Evolutionary conservation across 2,113 vertebrate genomes (phyloP), one percentile per base, ranked within the genome.

Genomic region (Perognathus longimembris): DNA sequence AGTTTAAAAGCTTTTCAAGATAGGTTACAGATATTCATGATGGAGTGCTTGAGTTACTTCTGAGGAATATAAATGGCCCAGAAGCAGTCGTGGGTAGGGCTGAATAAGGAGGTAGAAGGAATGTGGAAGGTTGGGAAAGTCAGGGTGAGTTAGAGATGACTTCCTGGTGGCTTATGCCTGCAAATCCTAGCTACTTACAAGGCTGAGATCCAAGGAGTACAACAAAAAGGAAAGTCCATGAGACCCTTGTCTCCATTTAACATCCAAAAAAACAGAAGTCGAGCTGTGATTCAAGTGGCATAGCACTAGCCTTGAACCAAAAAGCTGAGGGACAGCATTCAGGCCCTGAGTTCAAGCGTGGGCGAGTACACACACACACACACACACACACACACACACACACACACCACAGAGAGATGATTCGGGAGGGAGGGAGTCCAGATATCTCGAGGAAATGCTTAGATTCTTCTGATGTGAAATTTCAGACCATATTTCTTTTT

Each of bases 71-170:
- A 2, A 18, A 30, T 24, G 21, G 34, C 38, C 24, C 17, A 30
- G 66, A 22, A 73, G 42, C 4, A 18, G 36, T 0, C 28, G n/a
- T 1, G 3, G 45, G 69, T 0, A 3, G 42, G 34, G 34, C 45
- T n/a, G 82, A 15, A 6, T 30, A 8, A 15, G 36, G 24, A 24
- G 1, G 22, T 1, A 2, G 18, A 78, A 14, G 42, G 59, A 24
- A 30, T 18, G 7, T 12, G 20, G 30, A 0, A 17, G 7, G 6
- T 40, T 28, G 70, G 78, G 36, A 70, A 59, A 64, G 54, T 45
- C 20, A 2, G 36, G 24, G 54, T 77, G 74, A 77, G 57, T 32
- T 21, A 67, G 34, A 91, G 70, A n/a, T 40, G 69, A 38, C 59
- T 85, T 82, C 42, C 50, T 54, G 50, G 11, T 54, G 50, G 50